phyloP scores from a whole-genome alignment of 1,140 invertebrate species.

The Trichonephila clavata region DNA sequence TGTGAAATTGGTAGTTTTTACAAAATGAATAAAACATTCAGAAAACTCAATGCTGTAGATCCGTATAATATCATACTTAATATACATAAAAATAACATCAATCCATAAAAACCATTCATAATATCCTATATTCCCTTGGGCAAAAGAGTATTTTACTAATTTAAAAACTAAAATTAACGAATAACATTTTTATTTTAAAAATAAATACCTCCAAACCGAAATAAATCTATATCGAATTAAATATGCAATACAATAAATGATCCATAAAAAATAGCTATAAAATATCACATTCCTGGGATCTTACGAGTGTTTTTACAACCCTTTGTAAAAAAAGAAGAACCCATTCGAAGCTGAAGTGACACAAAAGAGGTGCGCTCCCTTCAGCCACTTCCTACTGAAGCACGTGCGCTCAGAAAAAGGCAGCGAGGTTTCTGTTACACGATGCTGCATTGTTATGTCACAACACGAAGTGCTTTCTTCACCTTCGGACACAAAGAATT shows the following conservation, averaged over 20 bases:
- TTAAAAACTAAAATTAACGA: background rate
- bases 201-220: background rate
- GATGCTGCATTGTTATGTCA: constrained; percentile 5
- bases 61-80: too few relatives aligned
- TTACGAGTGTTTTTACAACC: background rate
- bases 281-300: background rate
- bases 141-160: background rate
- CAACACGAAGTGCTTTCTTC: constrained; percentile 5
- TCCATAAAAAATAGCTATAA: background rate
- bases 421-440: background rate
- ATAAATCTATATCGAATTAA: background rate
- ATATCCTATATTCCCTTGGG: too few relatives aligned
- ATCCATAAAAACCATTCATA: too few relatives aligned
- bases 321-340: background rate
- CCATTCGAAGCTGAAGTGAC: background rate
- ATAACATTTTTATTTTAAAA: too few relatives aligned
- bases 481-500: background rate
- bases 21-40: too few relatives aligned
- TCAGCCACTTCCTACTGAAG: background rate
- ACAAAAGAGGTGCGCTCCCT: background rate
- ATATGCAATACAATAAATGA: background rate
- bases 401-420: background rate
- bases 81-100: too few relatives aligned
- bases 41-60: too few relatives aligned
- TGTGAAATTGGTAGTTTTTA: too few relatives aligned